These are phyloP conservation scores for Notothenia coriiceps DNA, from an alignment of 2,113 vertebrate genomes.

Conservation along the genomic window DNA sequence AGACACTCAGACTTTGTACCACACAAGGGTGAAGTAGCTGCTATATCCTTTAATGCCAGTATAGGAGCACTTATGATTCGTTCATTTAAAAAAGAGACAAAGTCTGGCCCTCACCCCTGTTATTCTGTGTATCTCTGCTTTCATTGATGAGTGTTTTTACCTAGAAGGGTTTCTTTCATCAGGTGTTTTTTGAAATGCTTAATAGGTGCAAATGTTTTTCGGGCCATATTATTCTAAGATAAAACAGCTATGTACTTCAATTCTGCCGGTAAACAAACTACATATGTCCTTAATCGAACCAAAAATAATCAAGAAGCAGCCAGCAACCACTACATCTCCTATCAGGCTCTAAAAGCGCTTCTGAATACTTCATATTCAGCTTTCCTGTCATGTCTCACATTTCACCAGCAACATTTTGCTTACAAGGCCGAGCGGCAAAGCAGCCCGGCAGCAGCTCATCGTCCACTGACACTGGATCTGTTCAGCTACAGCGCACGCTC, in stretches of 20 bases:
- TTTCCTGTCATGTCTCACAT: conserved; percentile 15
- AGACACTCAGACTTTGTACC: not conserved
- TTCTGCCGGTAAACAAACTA: not conserved
- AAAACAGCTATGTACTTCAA: not conserved
- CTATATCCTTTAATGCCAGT: not conserved
- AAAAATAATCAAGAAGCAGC: not conserved
- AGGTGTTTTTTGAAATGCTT: not conserved
- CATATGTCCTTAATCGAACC: not conserved
- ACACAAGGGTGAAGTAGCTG: not conserved
- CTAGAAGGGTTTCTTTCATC: not conserved
- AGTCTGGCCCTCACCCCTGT: not conserved
- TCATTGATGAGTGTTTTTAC: not conserved
- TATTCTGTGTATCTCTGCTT: not conserved
- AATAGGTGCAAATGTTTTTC: not conserved
- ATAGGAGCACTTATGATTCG: not conserved
- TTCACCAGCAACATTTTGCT: conserved; percentile 24
- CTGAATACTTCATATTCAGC: conserved; percentile 4
- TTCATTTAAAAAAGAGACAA: not conserved
- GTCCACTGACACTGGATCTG: not conserved
- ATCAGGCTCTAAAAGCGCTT: not conserved
- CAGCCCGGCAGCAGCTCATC: not conserved
- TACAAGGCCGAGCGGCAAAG: conserved; percentile 17
- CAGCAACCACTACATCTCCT: not conserved
- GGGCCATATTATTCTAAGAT: no score
- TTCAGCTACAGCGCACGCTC: not conserved